These are phyloP conservation scores for Bovichtus variegatus DNA, from an alignment of 2,797 vertebrate species.

Conservation along the genomic window DNA sequence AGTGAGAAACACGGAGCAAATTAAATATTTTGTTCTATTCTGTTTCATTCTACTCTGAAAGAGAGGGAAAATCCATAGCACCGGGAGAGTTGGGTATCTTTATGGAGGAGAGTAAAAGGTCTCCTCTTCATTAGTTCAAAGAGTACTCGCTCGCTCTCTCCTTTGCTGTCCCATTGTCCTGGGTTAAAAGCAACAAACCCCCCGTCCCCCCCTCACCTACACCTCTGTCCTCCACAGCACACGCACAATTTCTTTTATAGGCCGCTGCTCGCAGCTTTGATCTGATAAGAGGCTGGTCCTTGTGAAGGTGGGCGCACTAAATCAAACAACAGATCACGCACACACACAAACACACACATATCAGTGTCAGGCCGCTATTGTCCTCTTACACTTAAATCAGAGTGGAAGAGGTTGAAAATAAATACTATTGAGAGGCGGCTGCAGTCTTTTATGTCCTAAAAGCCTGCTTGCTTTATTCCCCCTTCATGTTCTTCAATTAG, in stretches of 20 bases:
- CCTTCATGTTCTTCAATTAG: constrained; percentile 79
- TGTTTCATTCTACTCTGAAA: constrained; percentile 38
- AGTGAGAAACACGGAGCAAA: constrained; percentile 10
- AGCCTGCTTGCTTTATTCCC: constrained; percentile 73
- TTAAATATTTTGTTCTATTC: constrained; percentile 25
- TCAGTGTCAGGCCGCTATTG: constrained; percentile 74
- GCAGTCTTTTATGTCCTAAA: constrained; percentile 78
- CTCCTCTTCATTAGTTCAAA: constrained; percentile 81
- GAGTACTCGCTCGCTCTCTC: constrained; percentile 64
- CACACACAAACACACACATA: constrained; percentile 58
- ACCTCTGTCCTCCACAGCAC: constrained; percentile 66
- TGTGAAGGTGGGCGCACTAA: constrained; percentile 75
- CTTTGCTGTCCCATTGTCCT: constrained; percentile 71
- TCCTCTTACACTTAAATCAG: constrained; percentile 79
- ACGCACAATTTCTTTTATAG: constrained; percentile 67
- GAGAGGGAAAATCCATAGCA: constrained; percentile 35
- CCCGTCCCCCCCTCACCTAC: constrained; percentile 67
- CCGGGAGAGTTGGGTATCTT: constrained; percentile 50
- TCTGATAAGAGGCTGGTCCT: constrained; percentile 89
- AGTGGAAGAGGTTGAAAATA: constrained; percentile 79
- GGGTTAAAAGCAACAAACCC: constrained; percentile 80
- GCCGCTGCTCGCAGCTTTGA: constrained; percentile 85
- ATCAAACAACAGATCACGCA: constrained; percentile 80
- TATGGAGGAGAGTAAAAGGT: constrained; percentile 68
- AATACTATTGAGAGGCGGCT: constrained; percentile 77